A percentile compares a stretch with the other conserved stretches of the same genome.
Evolutionary conservation across 2,888 invertebrate species (phyloP).

Genomic region (Anticlea derivata): DNA sequence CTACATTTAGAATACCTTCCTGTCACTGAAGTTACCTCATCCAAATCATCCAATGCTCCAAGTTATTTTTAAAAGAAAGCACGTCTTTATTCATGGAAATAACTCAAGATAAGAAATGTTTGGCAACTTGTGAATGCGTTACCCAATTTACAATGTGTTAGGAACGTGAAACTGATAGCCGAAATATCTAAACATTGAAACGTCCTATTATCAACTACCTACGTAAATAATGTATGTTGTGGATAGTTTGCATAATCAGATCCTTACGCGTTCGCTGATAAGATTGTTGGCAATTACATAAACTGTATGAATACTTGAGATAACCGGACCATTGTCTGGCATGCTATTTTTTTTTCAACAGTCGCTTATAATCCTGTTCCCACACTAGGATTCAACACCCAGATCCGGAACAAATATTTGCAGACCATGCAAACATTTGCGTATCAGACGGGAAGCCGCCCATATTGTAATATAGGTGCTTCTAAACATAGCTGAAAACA

Average conservation of each 20-base stretch:
- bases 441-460: too few relatives aligned
- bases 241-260: conserved; percentile 27
- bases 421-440: too few relatives aligned
- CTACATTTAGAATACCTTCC: too few relatives aligned
- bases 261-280: conserved; percentile 26
- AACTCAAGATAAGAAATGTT: conserved; percentile 8
- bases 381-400: too few relatives aligned
- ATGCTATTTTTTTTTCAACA: not conserved
- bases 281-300: conserved; percentile 34
- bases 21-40: conserved; percentile 1
- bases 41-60: not conserved
- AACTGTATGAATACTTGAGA: conserved; percentile 31
- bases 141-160: conserved; percentile 6
- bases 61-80: not conserved
- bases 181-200: conserved; percentile 19
- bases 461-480: too few relatives aligned
- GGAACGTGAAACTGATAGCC: conserved; percentile 17
- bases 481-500: too few relatives aligned
- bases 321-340: conserved; percentile 11
- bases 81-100: conserved; percentile 7
- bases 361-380: too few relatives aligned
- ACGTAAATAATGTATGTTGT: conserved; percentile 23
- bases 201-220: conserved; percentile 17
- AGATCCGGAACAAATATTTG: too few relatives aligned
- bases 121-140: conserved; percentile 8